Base-by-base conservation (phyloP, 2,888 invertebrate species). In the Melieria picta region DNA sequence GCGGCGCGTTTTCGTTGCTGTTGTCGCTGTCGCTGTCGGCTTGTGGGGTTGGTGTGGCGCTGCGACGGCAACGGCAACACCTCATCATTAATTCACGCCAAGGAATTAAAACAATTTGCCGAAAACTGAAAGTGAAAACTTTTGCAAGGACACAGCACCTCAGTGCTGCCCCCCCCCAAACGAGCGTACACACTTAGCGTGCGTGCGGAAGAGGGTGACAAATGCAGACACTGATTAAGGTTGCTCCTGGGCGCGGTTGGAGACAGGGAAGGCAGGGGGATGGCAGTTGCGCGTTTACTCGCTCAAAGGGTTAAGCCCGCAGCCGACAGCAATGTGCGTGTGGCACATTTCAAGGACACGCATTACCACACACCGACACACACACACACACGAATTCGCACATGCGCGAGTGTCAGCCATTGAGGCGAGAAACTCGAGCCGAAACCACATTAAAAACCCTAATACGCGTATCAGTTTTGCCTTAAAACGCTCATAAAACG, bases 31-130 rank as follows among this genome's bases (percentile, higher is more conserved):
- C 7, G 48, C 45, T 43, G 2, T 30, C 16, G 16, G 3, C 43
- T 11, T 55, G 62, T 62, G 69, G 61, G 56, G 55, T 62, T 47
- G 62, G 62, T 43, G 56, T 13, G 45, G 2, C 13, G 7, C 56
- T 55, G 47, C 10, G 47, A 47, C 57, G 13, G 62, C 48, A 6
- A 47, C 66, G 74, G 73, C 76, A 79, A 79, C 80, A 80, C 80
- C 80, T 84, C 80, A 84, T 85, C 78, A 85, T 84, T 84, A 84
- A 85, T 85, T 83, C 82, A 84, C 76, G 78, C 79, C 77, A 67
- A 80, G 72, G 79, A 80, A 82, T 83, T 81, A 81, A 83, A 81
- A 83, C 80, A 79, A 79, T 81, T 79, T 82, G 73, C 72, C 61
- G 60, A 42, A 63, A 48, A 30, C 47, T 45, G 55, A 72, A 68